Evolutionary conservation across 1,140 invertebrate species (phyloP), one percentile per base, ranked within the genome.

Genomic region (Aphelenchoides fujianensis): DNA sequence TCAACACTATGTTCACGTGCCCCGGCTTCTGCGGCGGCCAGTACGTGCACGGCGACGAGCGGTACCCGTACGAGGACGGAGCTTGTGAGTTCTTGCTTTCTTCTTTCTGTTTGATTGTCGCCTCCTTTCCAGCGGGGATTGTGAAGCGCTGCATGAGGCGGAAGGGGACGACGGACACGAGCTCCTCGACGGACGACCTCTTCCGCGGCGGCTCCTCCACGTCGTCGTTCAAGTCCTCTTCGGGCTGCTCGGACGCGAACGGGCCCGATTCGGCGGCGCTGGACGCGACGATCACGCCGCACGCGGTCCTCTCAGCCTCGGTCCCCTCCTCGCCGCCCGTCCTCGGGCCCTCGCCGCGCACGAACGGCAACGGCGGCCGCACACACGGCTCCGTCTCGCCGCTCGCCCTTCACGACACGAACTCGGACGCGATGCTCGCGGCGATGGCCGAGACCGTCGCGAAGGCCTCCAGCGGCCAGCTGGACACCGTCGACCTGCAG

Each of bases 1-100:
- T 83, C 66, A 83, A 83, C 53, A 83, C 82, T 30, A 84, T 83
- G 83, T 83, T 83, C 62, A 71, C 68, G 1, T 83, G 82, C 52
- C 69, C 70, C 3, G 71, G 76, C 19, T 83, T 75, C 62, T 77
- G 74, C 64, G 72, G 71, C 2, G 74, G 67, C n/a, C 27, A 54
- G 7, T 83, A 79, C 57, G 59, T 68, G 1, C 82, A 83, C 59
- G 82, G 79, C 16, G 82, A 83, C 36, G 72, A 74, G 36, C 3
- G 12, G 68, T 69, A 75, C 31, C 76, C 73, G 3, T 83, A 84
- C 41, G 55, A 48, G 12, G 66, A 80, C 28, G 73, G 63, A 19
- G 72, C 35, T 68, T 70, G 67, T 78, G 64, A 72, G 36, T 64
- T 36, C 63, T 16, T n/a, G n/a, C n/a, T 67, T 67, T n/a, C n/a